Evolutionary conservation across 2,113 vertebrate species (phyloP), one percentile per base, ranked within the genome.

Genomic region (Phyllostomus hastatus): DNA sequence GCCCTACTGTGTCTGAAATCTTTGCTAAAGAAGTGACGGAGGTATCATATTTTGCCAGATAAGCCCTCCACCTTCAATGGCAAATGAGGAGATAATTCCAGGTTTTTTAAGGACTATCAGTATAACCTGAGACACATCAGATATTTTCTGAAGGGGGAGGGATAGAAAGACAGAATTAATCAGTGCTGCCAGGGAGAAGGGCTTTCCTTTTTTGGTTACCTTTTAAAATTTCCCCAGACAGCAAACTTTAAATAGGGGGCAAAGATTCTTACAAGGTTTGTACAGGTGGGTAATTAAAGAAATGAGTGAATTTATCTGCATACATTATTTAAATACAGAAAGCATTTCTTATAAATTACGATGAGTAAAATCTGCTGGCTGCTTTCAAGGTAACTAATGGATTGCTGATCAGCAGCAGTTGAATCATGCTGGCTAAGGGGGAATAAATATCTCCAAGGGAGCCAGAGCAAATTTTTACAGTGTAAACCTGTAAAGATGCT

Each of bases 261-360:
- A 97, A 88, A 93, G 78, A 97, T 93, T 94, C 89, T 94, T 52
- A 80, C 75, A 87, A 94, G 93, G 73, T 94, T 87, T 59, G 89
- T 93, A 94, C 80, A 97, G 94, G 94, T 95, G 79, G 79, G 70
- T 91, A 96, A 96, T 94, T 97, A 84, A 95, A 95, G 88, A 96
- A 96, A 95, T 69, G 96, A 97, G 97, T 95, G 94, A 96, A 67
- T 59, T 97, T 97, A 75, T 98, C 97, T 98, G 93, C 93, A 95
- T 98, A 94, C 87, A 76, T 96, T 87, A 85, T 97, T 98, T 97
- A 97, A 97, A 97, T 81, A 97, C 81, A 79, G 90, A 95, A 95
- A 96, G 91, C 93, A 90, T 98, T 98, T 97, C 92, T 91, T 95
- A 96, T 96, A 97, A 96, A 96, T 97, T 96, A 97, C 0, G 69